Base-by-base conservation (phyloP, 2,113 vertebrate species). In the Pelusios castaneus region DNA sequence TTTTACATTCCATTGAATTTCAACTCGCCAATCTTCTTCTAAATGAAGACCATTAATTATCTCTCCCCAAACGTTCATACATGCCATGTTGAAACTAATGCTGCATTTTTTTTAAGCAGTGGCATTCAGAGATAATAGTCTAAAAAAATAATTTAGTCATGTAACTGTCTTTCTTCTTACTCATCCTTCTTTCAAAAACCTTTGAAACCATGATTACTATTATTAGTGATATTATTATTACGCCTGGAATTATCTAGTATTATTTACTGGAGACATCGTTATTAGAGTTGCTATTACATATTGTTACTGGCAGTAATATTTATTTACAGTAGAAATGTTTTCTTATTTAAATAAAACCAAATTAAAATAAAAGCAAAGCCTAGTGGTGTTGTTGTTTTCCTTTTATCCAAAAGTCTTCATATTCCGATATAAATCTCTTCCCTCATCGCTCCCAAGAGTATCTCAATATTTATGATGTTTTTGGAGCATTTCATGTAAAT, bases 41-140 rank as follows among this genome's bases (percentile, higher is more conserved):
- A 94, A 89, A 89, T 95, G 87, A 93, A 88, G 17, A 87, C 13
- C 78, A 95, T 87, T 89, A 90, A 86, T 92, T 84, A 84, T 43
- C 94, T 52, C 51, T 12, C 54, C 41, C 60, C 63, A 47, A 38
- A 89, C 60, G 81, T 82, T 60, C 73, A 19, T 84, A n/a, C 52
- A 21, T 77, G 19, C 54, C 29, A 75, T 73, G 93, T 78, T 31
- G 82, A 92, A 92, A 75, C 3, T 63, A 84, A 89, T 87, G 76
- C 89, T 80, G 55, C 76, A 52, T 24, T 16, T 84, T 27, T 80
- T 67, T 92, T 29, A 88, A 89, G 41, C n/a, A 47, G 47, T 89
- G 70, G n/a, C 73, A 73, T 80, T 92, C 84, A 87, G 6, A 89
- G 41, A 86, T 25, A 88, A 76, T 49, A 87, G 51, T 41, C 34